Evolutionary conservation across 2,888 invertebrate genomes (phyloP), one percentile per base, ranked within the genome.

Genomic region (Nipponacmea schrenckii): DNA sequence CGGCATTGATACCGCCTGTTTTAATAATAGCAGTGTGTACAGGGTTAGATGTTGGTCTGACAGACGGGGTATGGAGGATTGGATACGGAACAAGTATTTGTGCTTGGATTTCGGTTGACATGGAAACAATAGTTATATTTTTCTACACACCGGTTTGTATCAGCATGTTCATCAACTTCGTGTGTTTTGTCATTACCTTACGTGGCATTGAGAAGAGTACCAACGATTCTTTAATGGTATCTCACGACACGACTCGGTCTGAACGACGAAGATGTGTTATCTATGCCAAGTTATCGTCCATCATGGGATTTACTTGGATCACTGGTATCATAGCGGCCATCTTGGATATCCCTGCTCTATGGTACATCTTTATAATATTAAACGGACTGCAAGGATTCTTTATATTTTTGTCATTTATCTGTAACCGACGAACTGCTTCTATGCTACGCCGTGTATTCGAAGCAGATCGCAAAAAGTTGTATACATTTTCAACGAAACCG

Each of bases 381-480:
- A 71, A 71, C 63, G 69, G 74, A 26, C 50, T 74, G 15, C 74
- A 74, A 63, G 71, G 74, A 17, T 45, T 71, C 24, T 71, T 71
- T 66, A 31, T 74, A 8, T 68, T 68, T 62, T 24, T 68, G 48
- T 65, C 67, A n/a, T 74, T 71, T 26, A 50, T 67, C 20, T 31
- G 31, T 48, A 73, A 56, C 46, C 26, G 31, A 1, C 27, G 66
- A n/a, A 64, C 70, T 45, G 20, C 17, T 10, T 27, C 45, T 24
- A 45, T 45, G 62, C 17, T 69, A 39, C 39, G 39, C 10, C 39
- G 10, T 39, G 39, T 39, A 10, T 39, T 39, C 39, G 10, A 39
- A 7, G 7, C 39, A 5, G 39, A 39, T 39, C 39, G 39, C 10
- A 39, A 39, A 39, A 10, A 39, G 39, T 1, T 39, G 39, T 39